Conservation (phyloP, 2,797 vertebrate species). For the Diplodus sargus region DNA sequence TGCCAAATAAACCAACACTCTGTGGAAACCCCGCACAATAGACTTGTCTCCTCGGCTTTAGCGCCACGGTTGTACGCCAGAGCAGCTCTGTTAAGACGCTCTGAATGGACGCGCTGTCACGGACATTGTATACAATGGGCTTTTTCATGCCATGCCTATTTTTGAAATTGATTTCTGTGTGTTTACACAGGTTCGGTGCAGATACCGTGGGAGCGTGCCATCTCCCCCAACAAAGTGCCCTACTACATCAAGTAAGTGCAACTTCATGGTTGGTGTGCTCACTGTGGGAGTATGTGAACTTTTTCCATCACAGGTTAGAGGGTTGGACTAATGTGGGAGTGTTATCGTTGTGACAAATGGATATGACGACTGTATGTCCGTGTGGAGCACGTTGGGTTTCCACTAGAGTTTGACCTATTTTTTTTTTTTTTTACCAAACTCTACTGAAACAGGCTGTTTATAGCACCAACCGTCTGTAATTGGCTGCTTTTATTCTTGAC, state of each 20-base stretch:
- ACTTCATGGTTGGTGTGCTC: slow-evolving; percentile 39
- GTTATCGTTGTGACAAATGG: slow-evolving; percentile 10
- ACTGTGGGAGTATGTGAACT: not conserved
- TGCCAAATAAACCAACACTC: slow-evolving; percentile 63
- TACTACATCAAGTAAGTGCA: slow-evolving; percentile 99
- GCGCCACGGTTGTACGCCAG: slow-evolving; percentile 48
- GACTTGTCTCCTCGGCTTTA: slow-evolving; percentile 62
- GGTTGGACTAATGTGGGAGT: slow-evolving; percentile 1
- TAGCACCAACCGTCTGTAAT: no score
- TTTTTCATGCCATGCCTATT: slow-evolving; percentile 67
- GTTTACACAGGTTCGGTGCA: slow-evolving; percentile 93
- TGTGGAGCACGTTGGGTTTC: slow-evolving; percentile 8
- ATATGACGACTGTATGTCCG: not conserved
- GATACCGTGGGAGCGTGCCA: slow-evolving; percentile 97
- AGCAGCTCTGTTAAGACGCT: slow-evolving; percentile 54
- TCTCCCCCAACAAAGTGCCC: slow-evolving; percentile 99
- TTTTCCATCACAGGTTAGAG: slow-evolving; percentile 14
- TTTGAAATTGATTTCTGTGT: slow-evolving; percentile 64
- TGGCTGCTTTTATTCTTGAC: no score
- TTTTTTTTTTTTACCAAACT: not conserved
- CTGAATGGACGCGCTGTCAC: slow-evolving; percentile 65
- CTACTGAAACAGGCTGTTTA: not conserved
- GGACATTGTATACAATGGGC: slow-evolving; percentile 62
- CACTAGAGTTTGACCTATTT: not conserved
- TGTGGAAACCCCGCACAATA: slow-evolving; percentile 68